Evolutionary conservation across 2,797 vertebrate species (phyloP), one percentile per base, ranked within the genome.

Genomic region (Champsocephalus gunnari): DNA sequence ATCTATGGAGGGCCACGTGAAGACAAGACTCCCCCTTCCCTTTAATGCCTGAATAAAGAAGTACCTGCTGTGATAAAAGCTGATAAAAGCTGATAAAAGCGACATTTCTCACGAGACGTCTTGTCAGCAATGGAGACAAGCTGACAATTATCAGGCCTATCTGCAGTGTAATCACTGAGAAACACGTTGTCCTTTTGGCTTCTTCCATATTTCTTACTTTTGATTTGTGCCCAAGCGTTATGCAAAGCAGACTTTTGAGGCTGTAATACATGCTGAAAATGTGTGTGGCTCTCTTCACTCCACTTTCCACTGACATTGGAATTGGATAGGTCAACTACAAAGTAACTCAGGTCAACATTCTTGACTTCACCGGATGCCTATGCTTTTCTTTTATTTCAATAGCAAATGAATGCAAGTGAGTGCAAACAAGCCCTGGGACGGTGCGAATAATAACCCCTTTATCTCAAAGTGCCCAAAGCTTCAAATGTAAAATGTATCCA

Each of bases 131-230:
- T 44, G 63, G 47, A 67, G 82, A 84, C 74, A 63, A 56, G 68
- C 72, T 73, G 80, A 85, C 82, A 81, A 56, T 73, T 73, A 77
- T 77, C 68, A n/a, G 32, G 19, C 59, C 24, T 75, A 71, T 85
- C 77, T 64, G 67, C 16, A 12, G 32, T 75, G 66, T 74, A 77
- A 86, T 85, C 81, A 47, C 57, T 63, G 48, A 71, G 50, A 58
- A 58, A 63, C 41, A 55, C 51, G n/a, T 53, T 41, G 55, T 77
- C 72, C 73, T 75, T 63, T 65, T 60, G 54, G 64, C 61, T 16
- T 70, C 64, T 57, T 66, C 70, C 32, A 59, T 61, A 70, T 75
- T 84, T 71, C 32, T 66, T 73, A 16, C 12, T 12, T 76, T 75
- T 66, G 50, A 79, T 77, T 58, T 9, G 43, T 53, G 51, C 3